Percentiles rank a stretch among this genome's conserved stretches.
These are phyloP conservation scores for Heliconius aoede DNA, from an alignment of 2,888 invertebrate species.

Conservation along the genomic window DNA sequence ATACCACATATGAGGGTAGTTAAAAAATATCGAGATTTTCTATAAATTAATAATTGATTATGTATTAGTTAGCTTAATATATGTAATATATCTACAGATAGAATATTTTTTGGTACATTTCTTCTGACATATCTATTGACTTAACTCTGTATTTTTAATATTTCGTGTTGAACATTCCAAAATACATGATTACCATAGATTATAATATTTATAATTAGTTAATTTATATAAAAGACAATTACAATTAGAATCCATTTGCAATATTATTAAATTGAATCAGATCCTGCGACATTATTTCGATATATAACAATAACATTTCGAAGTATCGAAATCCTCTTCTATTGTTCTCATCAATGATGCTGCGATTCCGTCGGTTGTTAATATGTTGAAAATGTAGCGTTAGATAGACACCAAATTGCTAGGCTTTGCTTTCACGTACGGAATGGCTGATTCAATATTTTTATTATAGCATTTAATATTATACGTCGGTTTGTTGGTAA, in stretches of 20 bases:
- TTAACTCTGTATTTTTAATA: neutral
- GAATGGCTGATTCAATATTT: constrained; percentile 54
- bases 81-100: neutral
- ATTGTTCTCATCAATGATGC: constrained; percentile 44
- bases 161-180: neutral
- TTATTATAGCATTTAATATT: constrained; percentile 53
- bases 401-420: constrained; percentile 48
- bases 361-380: constrained; percentile 53
- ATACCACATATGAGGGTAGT: neutral
- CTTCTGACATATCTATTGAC: neutral
- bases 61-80: constrained; percentile 1
- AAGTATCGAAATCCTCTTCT: constrained; percentile 38
- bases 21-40: constrained; percentile 1
- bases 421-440: constrained; percentile 52
- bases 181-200: neutral
- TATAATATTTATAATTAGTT: neutral
- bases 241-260: neutral
- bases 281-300: constrained; percentile 42
- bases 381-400: constrained; percentile 43
- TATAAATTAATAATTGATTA: constrained; percentile 5
- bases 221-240: neutral
- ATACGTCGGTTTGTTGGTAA: neutral
- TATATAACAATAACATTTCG: too few species aligned
- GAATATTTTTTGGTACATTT: neutral
- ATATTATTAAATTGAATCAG: constrained; percentile 28